These are phyloP conservation scores for Phenganax marumi DNA, from an alignment of 92 coral and sea anemone species.

Conservation along the genomic window DNA sequence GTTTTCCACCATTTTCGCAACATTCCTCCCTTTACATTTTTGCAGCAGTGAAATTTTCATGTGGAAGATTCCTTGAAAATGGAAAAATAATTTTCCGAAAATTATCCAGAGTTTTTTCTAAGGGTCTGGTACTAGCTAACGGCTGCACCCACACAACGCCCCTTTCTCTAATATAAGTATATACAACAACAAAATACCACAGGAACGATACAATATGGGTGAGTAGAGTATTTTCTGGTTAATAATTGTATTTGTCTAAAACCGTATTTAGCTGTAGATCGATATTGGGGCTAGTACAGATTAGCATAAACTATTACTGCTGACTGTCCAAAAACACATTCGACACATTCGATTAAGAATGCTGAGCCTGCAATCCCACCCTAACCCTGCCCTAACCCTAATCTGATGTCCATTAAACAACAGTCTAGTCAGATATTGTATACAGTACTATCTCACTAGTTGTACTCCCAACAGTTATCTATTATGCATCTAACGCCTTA, in stretches of 20 bases:
- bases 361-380: too few relatives aligned
- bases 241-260: background rate
- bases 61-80: background rate
- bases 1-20: too few relatives aligned
- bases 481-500: too few relatives aligned
- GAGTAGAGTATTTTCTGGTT: background rate
- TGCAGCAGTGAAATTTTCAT: background rate
- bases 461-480: too few relatives aligned
- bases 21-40: too few relatives aligned
- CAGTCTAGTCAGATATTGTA: too few relatives aligned
- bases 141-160: background rate
- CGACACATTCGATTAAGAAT: too few relatives aligned
- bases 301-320: too few relatives aligned
- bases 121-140: background rate
- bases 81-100: background rate
- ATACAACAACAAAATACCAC: background rate
- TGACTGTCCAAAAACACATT: too few relatives aligned
- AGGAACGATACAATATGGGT: background rate
- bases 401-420: too few relatives aligned
- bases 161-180: background rate
- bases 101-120: background rate
- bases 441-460: too few relatives aligned
- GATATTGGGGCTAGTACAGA: background rate
- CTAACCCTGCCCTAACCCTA: too few relatives aligned
- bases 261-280: background rate